Evolutionary conservation across 2,113 vertebrate genomes (phyloP).

Genomic region (Labeo rohita): DNA sequence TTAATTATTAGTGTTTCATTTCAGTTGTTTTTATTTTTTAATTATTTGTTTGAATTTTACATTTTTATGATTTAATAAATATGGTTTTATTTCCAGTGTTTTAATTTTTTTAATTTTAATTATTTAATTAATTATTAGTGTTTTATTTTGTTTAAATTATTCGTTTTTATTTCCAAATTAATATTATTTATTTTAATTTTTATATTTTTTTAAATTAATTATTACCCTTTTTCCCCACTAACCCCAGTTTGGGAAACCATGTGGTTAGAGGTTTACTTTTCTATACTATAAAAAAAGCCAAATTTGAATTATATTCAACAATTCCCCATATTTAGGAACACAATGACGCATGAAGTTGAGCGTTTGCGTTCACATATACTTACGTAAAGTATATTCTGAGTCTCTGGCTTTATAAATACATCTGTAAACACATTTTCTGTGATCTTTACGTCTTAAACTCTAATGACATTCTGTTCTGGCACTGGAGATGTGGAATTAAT

Average conservation of each 20-base stretch:
- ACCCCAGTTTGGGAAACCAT: too few relatives aligned
- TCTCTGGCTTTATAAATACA: not conserved
- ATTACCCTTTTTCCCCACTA: too few relatives aligned
- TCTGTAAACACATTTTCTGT: slow-evolving; percentile 2
- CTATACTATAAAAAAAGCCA: not conserved
- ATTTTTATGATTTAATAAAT: too few relatives aligned
- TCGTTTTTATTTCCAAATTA: too few relatives aligned
- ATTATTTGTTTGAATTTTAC: too few relatives aligned
- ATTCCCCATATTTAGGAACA: not conserved
- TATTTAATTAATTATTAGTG: not conserved
- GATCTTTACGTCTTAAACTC: not conserved
- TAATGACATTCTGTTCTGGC: not conserved
- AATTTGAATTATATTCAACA: not conserved
- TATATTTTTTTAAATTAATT: too few relatives aligned
- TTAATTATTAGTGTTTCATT: not conserved
- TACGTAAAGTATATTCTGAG: not conserved
- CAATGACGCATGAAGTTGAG: not conserved
- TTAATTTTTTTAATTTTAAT: not conserved
- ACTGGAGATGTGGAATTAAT: slow-evolving; percentile 35
- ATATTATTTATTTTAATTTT: too few relatives aligned
- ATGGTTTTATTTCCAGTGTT: too few relatives aligned
- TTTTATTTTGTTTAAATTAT: not conserved
- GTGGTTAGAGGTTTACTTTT: too few relatives aligned
- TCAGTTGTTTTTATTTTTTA: not conserved
- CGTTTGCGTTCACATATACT: not conserved